phyloP scores from a whole-genome alignment of 2,113 vertebrate genomes.

The Platycercus adscitus region DNA sequence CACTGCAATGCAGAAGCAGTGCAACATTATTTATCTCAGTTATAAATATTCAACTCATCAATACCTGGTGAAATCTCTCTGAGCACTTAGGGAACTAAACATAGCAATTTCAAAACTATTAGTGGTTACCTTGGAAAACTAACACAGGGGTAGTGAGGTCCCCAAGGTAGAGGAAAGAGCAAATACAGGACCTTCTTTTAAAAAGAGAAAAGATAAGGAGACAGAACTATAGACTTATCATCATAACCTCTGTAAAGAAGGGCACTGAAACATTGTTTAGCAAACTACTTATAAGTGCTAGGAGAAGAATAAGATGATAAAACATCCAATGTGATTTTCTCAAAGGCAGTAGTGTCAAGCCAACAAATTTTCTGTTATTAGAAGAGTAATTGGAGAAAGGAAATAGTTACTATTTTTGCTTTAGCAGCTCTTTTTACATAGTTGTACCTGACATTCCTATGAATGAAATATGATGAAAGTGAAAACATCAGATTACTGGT shows the following conservation, averaged over 20 bases:
- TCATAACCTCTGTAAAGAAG: neutral
- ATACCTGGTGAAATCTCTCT: neutral
- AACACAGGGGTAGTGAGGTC: neutral
- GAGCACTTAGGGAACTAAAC: neutral
- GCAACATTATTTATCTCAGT: neutral
- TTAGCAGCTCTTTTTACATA: neutral
- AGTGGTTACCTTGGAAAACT: neutral
- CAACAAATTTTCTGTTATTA: neutral
- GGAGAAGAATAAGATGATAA: neutral
- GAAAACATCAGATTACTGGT: neutral
- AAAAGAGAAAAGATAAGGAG: neutral
- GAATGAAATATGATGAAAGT: neutral
- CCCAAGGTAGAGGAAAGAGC: neutral
- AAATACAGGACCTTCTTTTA: neutral
- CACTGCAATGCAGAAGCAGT: neutral
- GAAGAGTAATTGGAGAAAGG: neutral
- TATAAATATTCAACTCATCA: neutral
- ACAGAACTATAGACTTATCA: neutral
- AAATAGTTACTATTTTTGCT: neutral
- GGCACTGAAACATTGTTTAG: neutral
- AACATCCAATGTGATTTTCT: neutral
- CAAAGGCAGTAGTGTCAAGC: neutral
- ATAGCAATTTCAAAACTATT: neutral
- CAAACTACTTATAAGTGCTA: neutral
- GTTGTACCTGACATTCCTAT: neutral